A percentile compares a stretch with the other conserved stretches of the same genome.
These are phyloP conservation scores for Hyperoplus lanceolatus DNA, from an alignment of 2,797 vertebrate genomes.

Conservation along the genomic window DNA sequence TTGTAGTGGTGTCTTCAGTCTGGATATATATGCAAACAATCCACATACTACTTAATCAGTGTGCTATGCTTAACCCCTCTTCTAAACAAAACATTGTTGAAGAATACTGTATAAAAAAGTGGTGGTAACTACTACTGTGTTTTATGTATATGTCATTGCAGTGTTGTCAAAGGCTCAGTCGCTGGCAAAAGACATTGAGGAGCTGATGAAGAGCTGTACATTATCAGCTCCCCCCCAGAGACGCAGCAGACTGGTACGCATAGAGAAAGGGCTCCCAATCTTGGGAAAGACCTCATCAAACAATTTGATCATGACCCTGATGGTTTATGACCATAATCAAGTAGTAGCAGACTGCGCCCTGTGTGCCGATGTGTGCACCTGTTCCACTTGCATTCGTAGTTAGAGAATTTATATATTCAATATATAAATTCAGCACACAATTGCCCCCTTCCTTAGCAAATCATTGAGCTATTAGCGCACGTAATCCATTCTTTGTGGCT, in stretches of 20 bases:
- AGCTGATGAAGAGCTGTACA: conserved; percentile 48
- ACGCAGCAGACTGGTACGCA: conserved; percentile 40
- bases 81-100: conserved; percentile 2
- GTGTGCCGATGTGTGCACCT: neutral
- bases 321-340: neutral
- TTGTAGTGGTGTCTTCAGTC: neutral
- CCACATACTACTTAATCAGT: neutral
- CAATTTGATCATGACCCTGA: neutral
- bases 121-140: neutral
- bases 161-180: conserved; percentile 67
- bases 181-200: conserved; percentile 65
- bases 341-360: neutral
- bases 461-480: too few species aligned
- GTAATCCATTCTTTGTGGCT: too few species aligned
- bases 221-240: conserved; percentile 4
- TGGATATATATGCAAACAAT: neutral
- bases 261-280: neutral
- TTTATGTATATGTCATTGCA: conserved; percentile 61
- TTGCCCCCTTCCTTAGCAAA: too few species aligned
- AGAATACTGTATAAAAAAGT: neutral
- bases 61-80: neutral
- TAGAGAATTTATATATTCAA: too few species aligned
- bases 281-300: neutral
- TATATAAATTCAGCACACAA: too few species aligned
- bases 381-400: too few species aligned